Base-by-base conservation (phyloP, 2,888 invertebrate genomes). In the Trissolcus japonicus region DNA sequence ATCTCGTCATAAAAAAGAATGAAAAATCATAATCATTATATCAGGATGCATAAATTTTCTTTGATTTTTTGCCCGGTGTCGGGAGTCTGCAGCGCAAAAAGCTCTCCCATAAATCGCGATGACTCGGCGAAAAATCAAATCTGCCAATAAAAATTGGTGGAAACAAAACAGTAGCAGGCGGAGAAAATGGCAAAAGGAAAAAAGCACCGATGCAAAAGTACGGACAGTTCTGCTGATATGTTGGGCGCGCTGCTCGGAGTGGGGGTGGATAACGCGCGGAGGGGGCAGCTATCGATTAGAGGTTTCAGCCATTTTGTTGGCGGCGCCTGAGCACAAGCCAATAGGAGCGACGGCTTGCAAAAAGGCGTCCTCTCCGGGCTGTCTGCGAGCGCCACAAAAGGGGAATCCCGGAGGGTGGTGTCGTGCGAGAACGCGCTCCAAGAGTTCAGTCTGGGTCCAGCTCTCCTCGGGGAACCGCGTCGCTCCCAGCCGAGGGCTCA, bases 231-330 rank as follows among this genome's bases (percentile, higher is more conserved):
- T 62, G 54, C 43, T 43, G 43, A 62, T 62, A 54, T 35, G 55
- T 48, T 43, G n/a, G 9, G 43, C 46, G 35, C 48, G 50, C 13
- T 40, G 40, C 13, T 3, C 29, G 11, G 46, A n/a, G 67, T 16
- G 61, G 35, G 41, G 35, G 29, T 41, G 25, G 16, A 21, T 4
- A 19, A 9, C 9, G 1, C 6, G 19, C 2, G 51, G 55, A 21
- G 56, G 50, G 69, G 60, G 61, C 43, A 50, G 25, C 11, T 69
- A 69, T 69, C 69, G 69, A 69, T 69, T 69, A 60, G 46, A 55
- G 56, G 61, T 56, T 69, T 69, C 69, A 61, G 56, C 69, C 69
- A 69, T 69, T 69, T 69, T 69, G 69, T 69, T 61, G 55, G 69
- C 61, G 40, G 69, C 50, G 61, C 61, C 48, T 43, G 59, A 3